Base-by-base conservation (phyloP, 2,888 invertebrate genomes). In the Clivina fossor region DNA sequence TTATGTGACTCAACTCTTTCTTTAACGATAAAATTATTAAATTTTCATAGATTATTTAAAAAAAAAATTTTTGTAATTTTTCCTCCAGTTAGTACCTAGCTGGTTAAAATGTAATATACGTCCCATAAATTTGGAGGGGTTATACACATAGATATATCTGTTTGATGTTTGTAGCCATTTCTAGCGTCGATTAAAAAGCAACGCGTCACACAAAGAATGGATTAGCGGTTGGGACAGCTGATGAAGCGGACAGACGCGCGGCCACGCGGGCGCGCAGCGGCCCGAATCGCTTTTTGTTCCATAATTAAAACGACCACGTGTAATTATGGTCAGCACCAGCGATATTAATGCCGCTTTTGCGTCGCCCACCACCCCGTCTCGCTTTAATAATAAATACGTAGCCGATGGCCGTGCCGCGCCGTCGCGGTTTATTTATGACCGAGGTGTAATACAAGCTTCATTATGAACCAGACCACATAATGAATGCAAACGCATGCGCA, bases 291-390 rank as follows among this genome's bases (percentile, higher is more conserved):
- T 64, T 66, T 67, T 67, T 66, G 66, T 65, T 64, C 60, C 60
- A 58, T 65, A 67, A 67, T 67, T 67, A 66, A 66, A 67, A 66
- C 63, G 64, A 63, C 65, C 66, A 66, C 65, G 66, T 67, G 64
- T 65, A 66, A 67, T 67, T 67, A 66, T 62, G 63, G 62, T 58
- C 50, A 49, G 48, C 41, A n/a, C n/a, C n/a, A n/a, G 56, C 13
- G 51, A 57, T 61, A 63, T 63, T 61, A 63, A 63, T 61, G 63
- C 62, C 58, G 51, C 60, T 58, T n/a, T 61, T 57, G 51, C 48
- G 54, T 49, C 50, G 50, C 50, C 43, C 55, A 38, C 50, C n/a
- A n/a, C n/a, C n/a, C n/a, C n/a, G 49, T 49, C 38, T 51, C 58
- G 46, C 51, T 56, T 57, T 59, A 56, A 59, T n/a, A n/a, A n/a